Percentiles rank a stretch among this genome's conserved stretches.
These are phyloP conservation scores for Oryzias javanicus DNA, from an alignment of 2,113 vertebrate genomes.

Conservation along the genomic window DNA sequence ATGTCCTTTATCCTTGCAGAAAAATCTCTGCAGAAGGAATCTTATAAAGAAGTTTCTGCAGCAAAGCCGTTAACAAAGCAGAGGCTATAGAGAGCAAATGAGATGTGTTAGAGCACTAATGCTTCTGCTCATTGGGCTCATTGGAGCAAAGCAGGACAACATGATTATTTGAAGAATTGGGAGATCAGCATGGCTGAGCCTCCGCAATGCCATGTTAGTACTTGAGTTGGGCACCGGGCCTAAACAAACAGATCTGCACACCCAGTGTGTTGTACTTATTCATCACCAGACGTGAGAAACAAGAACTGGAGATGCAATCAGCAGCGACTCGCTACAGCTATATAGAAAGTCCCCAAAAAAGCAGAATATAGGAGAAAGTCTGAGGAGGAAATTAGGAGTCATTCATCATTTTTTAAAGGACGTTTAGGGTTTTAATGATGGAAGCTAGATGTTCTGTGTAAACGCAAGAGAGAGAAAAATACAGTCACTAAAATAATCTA, in stretches of 20 bases:
- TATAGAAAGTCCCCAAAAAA: neutral
- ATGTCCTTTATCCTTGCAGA: neutral
- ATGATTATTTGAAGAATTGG: constrained; percentile 15
- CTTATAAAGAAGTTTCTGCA: constrained; percentile 1
- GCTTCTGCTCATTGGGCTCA: constrained; percentile 17
- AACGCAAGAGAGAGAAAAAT: too few relatives aligned
- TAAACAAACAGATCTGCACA: constrained; percentile 32
- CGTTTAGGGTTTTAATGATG: too few relatives aligned
- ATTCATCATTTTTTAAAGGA: too few relatives aligned
- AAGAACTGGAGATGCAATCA: constrained; percentile 8
- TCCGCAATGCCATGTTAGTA: constrained; percentile 12
- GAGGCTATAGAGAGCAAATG: constrained; percentile 9
- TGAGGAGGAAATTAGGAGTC: too few relatives aligned
- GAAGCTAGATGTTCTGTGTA: too few relatives aligned
- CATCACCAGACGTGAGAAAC: constrained; percentile 15
- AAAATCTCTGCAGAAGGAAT: constrained; percentile 14
- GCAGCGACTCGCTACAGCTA: constrained; percentile 10
- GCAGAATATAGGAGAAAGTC: neutral
- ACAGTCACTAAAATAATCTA: too few relatives aligned
- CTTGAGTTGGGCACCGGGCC: constrained; percentile 17
- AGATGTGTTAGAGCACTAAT: constrained; percentile 23
- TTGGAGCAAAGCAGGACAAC: constrained; percentile 25
- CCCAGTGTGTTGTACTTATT: constrained; percentile 7
- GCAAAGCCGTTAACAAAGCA: constrained; percentile 11
- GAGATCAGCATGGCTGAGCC: constrained; percentile 23